Evolutionary conservation across 2,888 invertebrate genomes (phyloP).

Genomic region (Mellilla xanthometata): DNA sequence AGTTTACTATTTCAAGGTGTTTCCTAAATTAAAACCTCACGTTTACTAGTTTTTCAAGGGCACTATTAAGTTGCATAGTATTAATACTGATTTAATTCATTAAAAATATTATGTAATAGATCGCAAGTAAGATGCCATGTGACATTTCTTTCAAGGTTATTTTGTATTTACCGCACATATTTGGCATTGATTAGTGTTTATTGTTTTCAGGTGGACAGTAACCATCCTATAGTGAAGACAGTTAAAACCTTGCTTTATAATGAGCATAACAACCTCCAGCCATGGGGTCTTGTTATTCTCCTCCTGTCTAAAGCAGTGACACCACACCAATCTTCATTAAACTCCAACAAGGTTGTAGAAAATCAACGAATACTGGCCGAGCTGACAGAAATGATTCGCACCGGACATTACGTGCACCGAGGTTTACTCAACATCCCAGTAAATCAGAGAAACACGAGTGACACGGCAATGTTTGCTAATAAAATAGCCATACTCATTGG

Average conservation of each 20-base stretch:
- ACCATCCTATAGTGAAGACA: slow-evolving; percentile 93
- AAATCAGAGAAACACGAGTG: slow-evolving; percentile 78
- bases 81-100: not conserved
- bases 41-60: not conserved
- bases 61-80: not conserved
- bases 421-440: slow-evolving; percentile 73
- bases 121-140: slow-evolving; percentile 22
- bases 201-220: slow-evolving; percentile 85
- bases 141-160: slow-evolving; percentile 41
- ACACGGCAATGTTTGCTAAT: slow-evolving; percentile 92
- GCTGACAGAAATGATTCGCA: slow-evolving; percentile 94
- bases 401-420: slow-evolving; percentile 91
- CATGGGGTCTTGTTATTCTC: slow-evolving; percentile 92
- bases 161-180: slow-evolving; percentile 19
- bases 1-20: not conserved
- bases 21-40: not conserved
- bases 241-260: slow-evolving; percentile 92
- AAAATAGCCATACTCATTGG: slow-evolving; percentile 94
- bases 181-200: slow-evolving; percentile 11
- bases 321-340: slow-evolving; percentile 81
- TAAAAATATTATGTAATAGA: slow-evolving; percentile 43
- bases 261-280: slow-evolving; percentile 92
- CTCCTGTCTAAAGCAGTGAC: slow-evolving; percentile 88
- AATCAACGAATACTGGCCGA: slow-evolving; percentile 80
- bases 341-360: slow-evolving; percentile 80